Base-by-base conservation (phyloP, 2,888 invertebrate species). In the Eupeodes latifasciatus region DNA sequence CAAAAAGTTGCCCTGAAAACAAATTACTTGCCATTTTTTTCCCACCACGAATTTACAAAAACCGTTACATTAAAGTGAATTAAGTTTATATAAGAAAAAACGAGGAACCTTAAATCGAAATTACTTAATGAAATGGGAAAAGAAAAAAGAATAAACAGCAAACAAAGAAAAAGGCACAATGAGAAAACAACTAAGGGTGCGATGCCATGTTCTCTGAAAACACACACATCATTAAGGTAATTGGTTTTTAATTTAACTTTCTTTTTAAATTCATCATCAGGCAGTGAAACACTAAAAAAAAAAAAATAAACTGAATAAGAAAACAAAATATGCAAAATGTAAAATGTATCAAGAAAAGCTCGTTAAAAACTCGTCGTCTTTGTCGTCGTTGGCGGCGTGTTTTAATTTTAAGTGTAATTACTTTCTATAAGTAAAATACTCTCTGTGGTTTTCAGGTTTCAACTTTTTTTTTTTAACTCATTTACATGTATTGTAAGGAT, bases 161-260 rank as follows among this genome's bases (percentile, higher is more conserved):
- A 11, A 47, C 4, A 47, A 2, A 47, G 19, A 27, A 55, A 27
- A 55, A 55, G 11, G 0, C 10, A 19, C 10, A 10, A 55, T 19
- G 19, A 55, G 0, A 19, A 11, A 55, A 27, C 19, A 40, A 16
- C 16, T 14, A 5, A 49, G 49, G 49, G 14, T 49, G 9, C 51
- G n/a, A 51, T 51, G 7, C 53, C 19, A 55, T 19, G 55, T 27
- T 55, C 11, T 55, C 19, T 11, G 9, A 40, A 40, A 40, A 40
- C 40, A 55, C 19, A 27, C 55, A 55, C 19, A 27, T 19, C 55
- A 27, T 55, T 55, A 55, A 55, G 19, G 55, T 55, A 55, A 55
- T 55, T 55, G 55, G 19, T 55, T 55, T 55, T 27, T 55, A 55
- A 55, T 55, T 55, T 55, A 19, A 27, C 19, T 55, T 55, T 55